phyloP scores from a whole-genome alignment of 2,797 vertebrate genomes.

The Parambassis ranga region DNA sequence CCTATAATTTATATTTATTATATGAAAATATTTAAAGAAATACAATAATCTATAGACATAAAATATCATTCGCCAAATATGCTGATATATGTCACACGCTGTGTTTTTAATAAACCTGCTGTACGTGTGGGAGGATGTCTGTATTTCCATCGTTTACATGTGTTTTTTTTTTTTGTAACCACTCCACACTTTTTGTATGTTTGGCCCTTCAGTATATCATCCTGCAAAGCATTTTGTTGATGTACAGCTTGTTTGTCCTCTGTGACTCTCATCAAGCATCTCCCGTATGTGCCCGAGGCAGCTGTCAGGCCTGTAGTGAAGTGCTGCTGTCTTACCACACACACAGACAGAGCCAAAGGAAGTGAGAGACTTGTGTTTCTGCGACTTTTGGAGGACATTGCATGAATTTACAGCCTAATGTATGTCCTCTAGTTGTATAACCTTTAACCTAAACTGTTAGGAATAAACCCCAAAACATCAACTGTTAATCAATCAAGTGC shows the following conservation, averaged over 20 bases:
- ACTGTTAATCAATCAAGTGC: no score
- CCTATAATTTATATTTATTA: no score
- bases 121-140: not conserved
- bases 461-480: no score
- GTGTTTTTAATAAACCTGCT: no score
- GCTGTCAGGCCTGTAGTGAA: slow-evolving; percentile 58
- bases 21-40: not conserved
- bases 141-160: not conserved
- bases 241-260: slow-evolving; percentile 60
- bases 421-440: no score
- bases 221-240: slow-evolving; percentile 53
- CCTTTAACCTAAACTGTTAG: no score
- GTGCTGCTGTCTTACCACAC: slow-evolving; percentile 15
- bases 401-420: no score
- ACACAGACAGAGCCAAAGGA: not conserved
- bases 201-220: slow-evolving; percentile 28
- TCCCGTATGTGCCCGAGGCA: slow-evolving; percentile 56
- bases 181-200: not conserved
- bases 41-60: not conserved
- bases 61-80: no score
- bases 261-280: slow-evolving; percentile 59
- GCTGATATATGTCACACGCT: no score
- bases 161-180: not conserved
- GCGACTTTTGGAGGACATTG: no score
- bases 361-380: not conserved